Base-by-base conservation (phyloP, 2,797 vertebrate species). In the Phoebastria nigripes region DNA sequence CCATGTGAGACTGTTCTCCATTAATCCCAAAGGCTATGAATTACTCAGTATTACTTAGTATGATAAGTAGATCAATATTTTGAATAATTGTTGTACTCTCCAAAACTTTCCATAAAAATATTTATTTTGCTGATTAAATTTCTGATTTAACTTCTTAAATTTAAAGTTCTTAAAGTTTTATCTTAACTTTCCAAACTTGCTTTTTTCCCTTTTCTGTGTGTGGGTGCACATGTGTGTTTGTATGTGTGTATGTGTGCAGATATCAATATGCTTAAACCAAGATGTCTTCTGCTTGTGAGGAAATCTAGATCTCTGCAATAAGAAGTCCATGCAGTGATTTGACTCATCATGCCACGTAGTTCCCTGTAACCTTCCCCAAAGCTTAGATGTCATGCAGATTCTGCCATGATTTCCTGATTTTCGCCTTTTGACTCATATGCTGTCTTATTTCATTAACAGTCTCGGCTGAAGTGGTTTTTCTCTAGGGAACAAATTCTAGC, bases 141-240 rank as follows among this genome's bases (percentile, higher is more conserved):
- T 93, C 18, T 71, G 8, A 65, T 77, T 55, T 56, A 63, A 35
- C 10, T 44, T 77, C 7, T 56, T 70, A 65, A 49, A 59, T 44
- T 35, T 67, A 47, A 66, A 62, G 3, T 54, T 52, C 4, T 46
- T 82, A 8, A 67, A 31, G 4, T 19, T 67, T 58, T 63, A 12
- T 24, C 31, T 56, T 67, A 59, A 39, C 6, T 65, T 80, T 21
- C 4, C 37, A 25, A 47, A 37, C 8, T 55, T 42, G 9, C 0
- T 33, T 22, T 49, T 72, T 47, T 20, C 8, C 18, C 8, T 73
- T 80, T 5, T 59, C 0, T 74, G 5, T 44, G 12, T 47, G 44
- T 24, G 6, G 19, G 39, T 4, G 1, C 11, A 41, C 25, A 17
- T 0, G 0, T 33, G 13, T 44, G 6, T 65, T 82, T 35, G 0